Evolutionary conservation across 2,888 invertebrate genomes (phyloP), one percentile per base, ranked within the genome.

Genomic region (Lathronympha strigana): DNA sequence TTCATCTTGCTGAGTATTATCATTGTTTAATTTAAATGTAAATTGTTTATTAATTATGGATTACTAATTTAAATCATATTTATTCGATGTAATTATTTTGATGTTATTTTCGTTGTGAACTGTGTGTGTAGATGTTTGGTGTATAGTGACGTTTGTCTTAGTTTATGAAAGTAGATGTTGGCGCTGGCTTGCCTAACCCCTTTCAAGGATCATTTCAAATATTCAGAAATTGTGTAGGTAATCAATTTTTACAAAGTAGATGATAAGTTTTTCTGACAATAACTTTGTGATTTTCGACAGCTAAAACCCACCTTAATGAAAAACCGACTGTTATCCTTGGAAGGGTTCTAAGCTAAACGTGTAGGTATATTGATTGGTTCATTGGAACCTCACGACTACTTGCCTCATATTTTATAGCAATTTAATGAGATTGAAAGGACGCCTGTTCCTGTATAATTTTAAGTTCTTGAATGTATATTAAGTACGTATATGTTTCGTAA

Each of bases 1-100:
- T 90, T 89, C 87, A 84, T 79, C 82, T 86, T 82, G 71, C 83
- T 82, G 81, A 91, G 90, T 90, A 89, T 90, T 91, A 89, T 86
- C 79, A 82, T 90, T 90, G 88, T 91, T 90, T 88, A 85, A 85
- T 86, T 84, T 83, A 79, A 82, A 84, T 87, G 84, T 88, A 87
- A 86, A 87, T 87, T 86, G 83, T 89, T 90, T 72, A 77, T 83
- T 49, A 49, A 58, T 50, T 60, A 60, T 64, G 40, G 77, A 81
- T 81, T 72, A 78, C 81, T 82, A 81, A 84, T 87, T 86, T 66
- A 61, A 61, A 61, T 66, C 84, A 83, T 90, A 82, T 86, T 87
- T 87, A 87, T 86, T 86, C 76, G 85, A 81, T 90, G 88, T 89
- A 90, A 89, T 88, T 88, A 88, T 83, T 78, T 78, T 82, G 76